Conservation (phyloP, 1,140 invertebrate species). For the Drosophila punjabiensis region DNA sequence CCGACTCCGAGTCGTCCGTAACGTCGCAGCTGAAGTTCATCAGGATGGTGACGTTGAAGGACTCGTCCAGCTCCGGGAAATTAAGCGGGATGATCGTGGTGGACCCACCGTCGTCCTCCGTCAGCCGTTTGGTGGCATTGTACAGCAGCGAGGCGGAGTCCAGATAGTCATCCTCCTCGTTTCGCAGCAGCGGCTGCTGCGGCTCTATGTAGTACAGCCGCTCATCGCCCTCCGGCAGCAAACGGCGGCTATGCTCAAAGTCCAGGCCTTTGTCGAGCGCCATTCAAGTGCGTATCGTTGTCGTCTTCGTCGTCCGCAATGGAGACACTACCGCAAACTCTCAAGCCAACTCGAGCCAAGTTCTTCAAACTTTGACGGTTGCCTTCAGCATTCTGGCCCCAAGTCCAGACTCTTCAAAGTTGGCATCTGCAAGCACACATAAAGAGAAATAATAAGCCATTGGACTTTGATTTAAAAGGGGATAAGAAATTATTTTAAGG, state of each 20-base stretch:
- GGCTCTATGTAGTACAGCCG: constrained; percentile 66
- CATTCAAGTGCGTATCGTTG: constrained; percentile 55
- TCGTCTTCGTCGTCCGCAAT: background rate
- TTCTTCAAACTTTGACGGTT: constrained; percentile 32
- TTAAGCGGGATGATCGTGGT: constrained; percentile 19
- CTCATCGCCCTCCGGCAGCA: constrained; percentile 35
- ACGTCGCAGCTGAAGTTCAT: constrained; percentile 69
- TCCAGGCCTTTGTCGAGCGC: constrained; percentile 50
- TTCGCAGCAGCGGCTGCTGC: constrained; percentile 59
- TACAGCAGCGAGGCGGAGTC: constrained; percentile 46
- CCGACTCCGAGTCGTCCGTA: constrained; percentile 43
- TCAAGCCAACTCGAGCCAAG: constrained; percentile 24
- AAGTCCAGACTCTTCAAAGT: constrained; percentile 32
- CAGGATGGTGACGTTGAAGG: constrained; percentile 60
- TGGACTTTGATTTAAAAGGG: background rate
- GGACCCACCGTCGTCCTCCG: constrained; percentile 5
- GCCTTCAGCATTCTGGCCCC: constrained; percentile 25
- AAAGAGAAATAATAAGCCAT: background rate
- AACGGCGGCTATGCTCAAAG: constrained; percentile 32
- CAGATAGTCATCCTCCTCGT: constrained; percentile 62
- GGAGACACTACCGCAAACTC: constrained; percentile 18
- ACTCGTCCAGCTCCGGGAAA: constrained; percentile 18
- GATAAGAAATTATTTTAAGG: background rate
- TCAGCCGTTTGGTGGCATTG: constrained; percentile 39
- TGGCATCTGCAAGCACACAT: constrained; percentile 42